Base-by-base conservation (phyloP, 92 coral and sea anemone genomes). In the Phymanthus crucifer region DNA sequence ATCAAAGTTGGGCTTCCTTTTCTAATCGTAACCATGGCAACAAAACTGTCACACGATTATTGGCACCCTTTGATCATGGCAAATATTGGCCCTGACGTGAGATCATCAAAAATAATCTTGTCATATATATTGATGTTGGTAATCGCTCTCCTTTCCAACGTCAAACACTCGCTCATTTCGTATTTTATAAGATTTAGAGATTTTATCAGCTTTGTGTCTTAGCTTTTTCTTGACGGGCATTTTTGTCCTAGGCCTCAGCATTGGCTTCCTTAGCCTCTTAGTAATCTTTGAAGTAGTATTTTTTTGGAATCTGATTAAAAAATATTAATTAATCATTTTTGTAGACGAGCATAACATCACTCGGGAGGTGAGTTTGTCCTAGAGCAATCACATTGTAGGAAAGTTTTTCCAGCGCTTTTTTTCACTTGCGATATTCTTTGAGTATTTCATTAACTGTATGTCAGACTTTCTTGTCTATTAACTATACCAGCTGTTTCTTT, bases 121-220 rank as follows among this genome's bases (percentile, higher is more conserved):
- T 29, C 68, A 61, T 26, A 61, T n/a, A n/a, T 61, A 61, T 29
- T 61, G 68, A 27, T 29, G 10, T 61, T 61, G 68, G 68, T 61
- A 61, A 61, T 61, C 68, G 32, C 68, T 61, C 68, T 61, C 35
- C 33, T 54, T 54, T 54, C 68, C 17, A 61, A 61, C 68, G 68
- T 61, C 68, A 61, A 61, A 61, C 8, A 61, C 64, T n/a, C n/a
- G n/a, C n/a, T 21, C 64, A 54, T 54, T 54, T 54, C 64, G 14
- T 4, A 6, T 54, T 54, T 54, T 4, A 50, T n/a, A 54, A 61
- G 4, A 29, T 61, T 29, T n/a, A 14, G 64, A 24, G 68, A 61
- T 61, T 24, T 61, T 61, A 61, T 61, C 68, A 61, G 68, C 33
- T 61, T 61, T 61, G 17, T 18, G 68, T 61, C 68, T 61, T 61